Percentiles rank a stretch among this genome's conserved stretches.
phyloP scores from a whole-genome alignment of 2,797 vertebrate species.

The Danionella dracula region DNA sequence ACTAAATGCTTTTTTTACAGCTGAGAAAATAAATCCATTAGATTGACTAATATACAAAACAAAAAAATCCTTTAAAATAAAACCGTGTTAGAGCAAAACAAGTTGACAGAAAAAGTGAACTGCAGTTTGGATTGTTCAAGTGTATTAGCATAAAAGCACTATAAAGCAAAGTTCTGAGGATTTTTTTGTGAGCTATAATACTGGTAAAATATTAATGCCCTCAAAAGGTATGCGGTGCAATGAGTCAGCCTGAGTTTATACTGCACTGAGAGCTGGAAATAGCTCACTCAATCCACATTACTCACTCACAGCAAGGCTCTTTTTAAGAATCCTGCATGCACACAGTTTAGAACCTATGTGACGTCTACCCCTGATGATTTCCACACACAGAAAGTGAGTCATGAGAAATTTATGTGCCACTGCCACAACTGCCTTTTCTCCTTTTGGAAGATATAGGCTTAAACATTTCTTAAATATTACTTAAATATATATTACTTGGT shows the following conservation, averaged over 20 bases:
- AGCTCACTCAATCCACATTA: constrained; percentile 27
- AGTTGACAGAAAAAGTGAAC: too few relatives aligned
- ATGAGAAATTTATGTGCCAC: too few relatives aligned
- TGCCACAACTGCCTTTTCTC: neutral
- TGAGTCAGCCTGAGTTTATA: constrained; percentile 17
- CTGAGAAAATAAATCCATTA: too few relatives aligned
- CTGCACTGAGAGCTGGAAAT: constrained; percentile 28
- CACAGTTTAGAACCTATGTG: constrained; percentile 26
- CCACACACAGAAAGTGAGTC: too few relatives aligned
- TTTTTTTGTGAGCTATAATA: constrained; percentile 5
- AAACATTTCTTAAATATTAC: too few relatives aligned
- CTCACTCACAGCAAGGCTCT: constrained; percentile 36
- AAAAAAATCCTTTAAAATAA: too few relatives aligned
- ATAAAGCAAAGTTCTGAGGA: neutral
- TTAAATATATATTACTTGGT: too few relatives aligned
- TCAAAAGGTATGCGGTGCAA: constrained; percentile 13
- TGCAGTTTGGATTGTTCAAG: neutral
- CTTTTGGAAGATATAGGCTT: neutral
- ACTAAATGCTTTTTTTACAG: too few relatives aligned
- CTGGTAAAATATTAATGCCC: constrained; percentile 27
- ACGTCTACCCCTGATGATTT: constrained; percentile 12
- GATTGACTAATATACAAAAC: too few relatives aligned
- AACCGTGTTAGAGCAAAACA: too few relatives aligned
- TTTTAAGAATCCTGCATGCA: constrained; percentile 21
- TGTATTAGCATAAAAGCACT: neutral